Evolutionary conservation across 2,113 vertebrate genomes (phyloP), one percentile per base, ranked within the genome.

Genomic region (Tringa solitaria): DNA sequence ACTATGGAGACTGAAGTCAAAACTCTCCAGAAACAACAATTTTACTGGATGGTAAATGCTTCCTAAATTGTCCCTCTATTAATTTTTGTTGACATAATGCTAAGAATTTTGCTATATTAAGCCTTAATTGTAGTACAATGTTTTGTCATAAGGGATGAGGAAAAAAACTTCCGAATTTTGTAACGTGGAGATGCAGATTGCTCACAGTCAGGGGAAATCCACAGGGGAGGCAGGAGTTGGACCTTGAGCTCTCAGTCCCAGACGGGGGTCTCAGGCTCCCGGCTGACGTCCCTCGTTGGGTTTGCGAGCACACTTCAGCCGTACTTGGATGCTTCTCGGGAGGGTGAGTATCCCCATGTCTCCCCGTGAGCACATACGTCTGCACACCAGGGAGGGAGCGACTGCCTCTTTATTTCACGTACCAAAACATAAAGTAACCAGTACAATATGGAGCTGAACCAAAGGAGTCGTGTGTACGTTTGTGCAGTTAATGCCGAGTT

Each of bases 261-360:
- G 26, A 12, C 6, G 33, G 19, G 43, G 16, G 26, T 32, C 69
- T 69, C 41, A 14, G 0, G 4, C 41, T n/a, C 8, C 16, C 22
- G 56, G 28, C 21, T 72, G 70, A 9, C 65, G 3, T 51, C 39
- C n/a, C 63, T 35, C 12, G 4, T 8, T 26, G 15, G 28, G 3
- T 17, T 21, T 72, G 35, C n/a, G 51, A 41, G 51, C 27, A 1
- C 19, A 27, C 43, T 7, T 81, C n/a, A 26, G 80, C 0, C 10
- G 0, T 1, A 3, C 22, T 2, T 4, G 5, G 74, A n/a, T 51
- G 91, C 8, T 1, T 6, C 2, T 9, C 2, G 2, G 77, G 26
- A 75, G 64, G 24, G 22, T 15, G 53, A 24, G 4, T 6, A 4
- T 14, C 59, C 53, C 7, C 0, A 0, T 5, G 30, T 16, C 19